These are phyloP conservation scores for Etheostoma spectabile DNA, from an alignment of 2,113 vertebrate genomes.

Conservation along the genomic window DNA sequence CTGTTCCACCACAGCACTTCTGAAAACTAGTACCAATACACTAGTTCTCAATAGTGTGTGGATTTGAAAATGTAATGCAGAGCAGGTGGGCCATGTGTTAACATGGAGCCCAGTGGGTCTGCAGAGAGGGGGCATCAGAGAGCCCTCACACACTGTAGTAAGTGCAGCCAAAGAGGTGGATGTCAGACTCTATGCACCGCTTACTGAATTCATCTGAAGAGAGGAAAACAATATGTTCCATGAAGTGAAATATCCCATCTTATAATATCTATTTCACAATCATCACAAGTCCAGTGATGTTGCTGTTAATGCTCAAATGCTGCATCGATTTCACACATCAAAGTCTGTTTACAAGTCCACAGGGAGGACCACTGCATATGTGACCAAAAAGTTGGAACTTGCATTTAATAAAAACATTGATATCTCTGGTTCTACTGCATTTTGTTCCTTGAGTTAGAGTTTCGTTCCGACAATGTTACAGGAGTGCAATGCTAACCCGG, in stretches of 20 bases:
- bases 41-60: background rate
- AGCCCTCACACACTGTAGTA: constrained; percentile 31
- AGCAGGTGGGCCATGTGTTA: background rate
- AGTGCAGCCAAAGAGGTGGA: constrained; percentile 20
- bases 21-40: background rate
- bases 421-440: background rate
- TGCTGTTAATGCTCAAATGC: background rate
- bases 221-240: background rate
- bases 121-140: constrained; percentile 73
- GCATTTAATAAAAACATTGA: no score
- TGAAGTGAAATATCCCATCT: background rate
- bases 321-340: background rate
- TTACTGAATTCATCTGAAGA: background rate
- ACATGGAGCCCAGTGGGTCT: constrained; percentile 17
- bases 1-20: no score
- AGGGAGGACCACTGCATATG: no score
- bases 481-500: background rate
- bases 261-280: background rate
- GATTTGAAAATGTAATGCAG: background rate
- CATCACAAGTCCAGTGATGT: background rate
- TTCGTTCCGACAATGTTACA: background rate
- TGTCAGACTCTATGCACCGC: background rate
- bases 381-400: no score
- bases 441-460: background rate
- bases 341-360: background rate